Base-by-base conservation (phyloP, 2,797 vertebrate species). In the Hydrocynus forskahlii region DNA sequence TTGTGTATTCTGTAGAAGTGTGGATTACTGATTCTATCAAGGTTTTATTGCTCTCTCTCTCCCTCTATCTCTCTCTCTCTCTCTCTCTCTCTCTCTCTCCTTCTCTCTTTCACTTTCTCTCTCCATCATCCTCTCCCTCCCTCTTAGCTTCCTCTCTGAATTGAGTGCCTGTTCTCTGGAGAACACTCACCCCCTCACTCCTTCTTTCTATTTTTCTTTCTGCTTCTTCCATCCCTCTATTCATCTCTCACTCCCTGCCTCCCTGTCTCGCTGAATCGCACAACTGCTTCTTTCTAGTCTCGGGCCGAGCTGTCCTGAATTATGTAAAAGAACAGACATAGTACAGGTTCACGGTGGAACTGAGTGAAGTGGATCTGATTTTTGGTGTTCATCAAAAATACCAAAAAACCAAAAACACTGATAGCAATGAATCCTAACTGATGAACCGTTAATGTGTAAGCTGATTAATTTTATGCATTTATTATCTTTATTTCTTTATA, bases 11-110 rank as follows among this genome's bases (percentile, higher is more conserved):
- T 48, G 67, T 8, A 2, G 43, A 69, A 69, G 19, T 70, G n/a
- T 70, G 45, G 48, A 71, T 71, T 71, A 71, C 69, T 52, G 69
- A 71, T 52, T 71, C 68, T 70, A 23, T 70, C n/a, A 70, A 64
- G 62, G 62, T 64, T 64, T 8, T 6, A 64, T 16, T 17, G 62
- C 62, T 63, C 25, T 1, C 68, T 70, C 45, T 14, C 48, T 50
- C 48, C 23, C 68, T 50, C 67, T 25, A 43, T 69, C 23, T 25
- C 68, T 52, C 66, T 21, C 17, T 45, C 43, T 67, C 64, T 45
- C n/a, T 21, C 17, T 21, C 67, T 69, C 59, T 9, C 62, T 64
- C 62, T 9, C 62, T 38, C 13, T 38, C 62, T 54, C 67, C 14
- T 9, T 48, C 45, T 48, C 66, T 48, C 21, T 23, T 7, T 21